Conservation (phyloP, 2,797 vertebrate genomes). For the Microctenopoma stevenorrisi region DNA sequence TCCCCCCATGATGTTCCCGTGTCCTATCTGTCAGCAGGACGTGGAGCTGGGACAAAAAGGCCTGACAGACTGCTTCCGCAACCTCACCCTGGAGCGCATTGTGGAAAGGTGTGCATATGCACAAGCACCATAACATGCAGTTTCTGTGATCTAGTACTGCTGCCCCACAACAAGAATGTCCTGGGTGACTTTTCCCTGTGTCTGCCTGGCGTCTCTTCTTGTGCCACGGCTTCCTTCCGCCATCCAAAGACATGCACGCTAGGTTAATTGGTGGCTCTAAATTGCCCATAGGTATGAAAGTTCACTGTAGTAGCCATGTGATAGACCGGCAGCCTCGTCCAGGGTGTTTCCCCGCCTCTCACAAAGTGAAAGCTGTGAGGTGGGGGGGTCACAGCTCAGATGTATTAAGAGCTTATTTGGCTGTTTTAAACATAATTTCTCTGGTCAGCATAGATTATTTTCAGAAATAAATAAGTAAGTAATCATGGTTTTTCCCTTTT, state of each 20-base stretch:
- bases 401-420: not conserved
- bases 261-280: too few species aligned
- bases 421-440: not conserved
- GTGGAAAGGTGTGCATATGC: conserved; percentile 87
- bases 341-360: too few species aligned
- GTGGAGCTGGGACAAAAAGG: conserved; percentile 94
- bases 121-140: conserved; percentile 4
- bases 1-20: conserved; percentile 90
- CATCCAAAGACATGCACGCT: too few species aligned
- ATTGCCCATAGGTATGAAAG: too few species aligned
- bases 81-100: conserved; percentile 95
- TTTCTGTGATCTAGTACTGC: not conserved
- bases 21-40: conserved; percentile 91
- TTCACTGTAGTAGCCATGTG: too few species aligned
- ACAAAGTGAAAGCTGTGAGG: too few species aligned
- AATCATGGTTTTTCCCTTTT: not conserved
- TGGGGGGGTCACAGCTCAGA: not conserved
- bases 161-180: not conserved
- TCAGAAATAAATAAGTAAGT: conserved; percentile 7
- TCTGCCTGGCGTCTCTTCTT: too few species aligned
- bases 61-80: conserved; percentile 92
- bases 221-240: too few species aligned
- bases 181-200: too few species aligned
- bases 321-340: too few species aligned
- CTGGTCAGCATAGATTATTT: not conserved